Base-by-base conservation (phyloP, 2,888 invertebrate genomes). In the Electrophaes corylata region DNA sequence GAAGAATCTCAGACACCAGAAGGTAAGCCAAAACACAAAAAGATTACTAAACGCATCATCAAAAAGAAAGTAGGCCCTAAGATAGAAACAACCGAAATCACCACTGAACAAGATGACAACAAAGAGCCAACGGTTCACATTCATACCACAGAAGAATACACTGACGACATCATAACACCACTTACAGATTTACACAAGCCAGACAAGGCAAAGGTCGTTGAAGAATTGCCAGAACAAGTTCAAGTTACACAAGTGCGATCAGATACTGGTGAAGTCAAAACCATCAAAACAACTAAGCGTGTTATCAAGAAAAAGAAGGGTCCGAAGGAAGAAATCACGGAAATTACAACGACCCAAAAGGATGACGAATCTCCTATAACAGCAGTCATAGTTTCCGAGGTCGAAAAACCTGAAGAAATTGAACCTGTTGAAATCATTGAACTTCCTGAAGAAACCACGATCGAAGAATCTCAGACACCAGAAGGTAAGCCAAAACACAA, bases 51-150 rank as follows among this genome's bases (percentile, higher is more conserved):
- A 70, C 52, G 85, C 53, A 73, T 86, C 1, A 89, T 92, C 8
- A 91, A 88, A 62, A 91, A 75, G 53, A 73, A 70, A 26, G 63
- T 71, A 53, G 75, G 76, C 57, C 57, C 74, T 0, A 66, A 58
- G 29, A 37, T 64, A 0, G 46, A 60, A 35, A 66, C 65, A 1
- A 82, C 70, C 63, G 54, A 78, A 82, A 62, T 66, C 18, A 58
- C 57, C 0, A 58, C 64, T 3, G 65, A 65, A 60, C 61, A 66
- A 31, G 45, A 62, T 10, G 67, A 66, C 12, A 85, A 88, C 33
- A 85, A 82, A 65, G 67, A 83, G 76, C 78, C 92, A 66, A 69
- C 88, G 70, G 75, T 84, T 52, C 65, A 84, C 3, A 81, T 89
- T 63, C 73, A 84, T 39, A 79, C 79, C 26, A 70, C 83, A 64